Evolutionary conservation across 2,113 vertebrate genomes (phyloP).

Genomic region (Pterocles burchelli): DNA sequence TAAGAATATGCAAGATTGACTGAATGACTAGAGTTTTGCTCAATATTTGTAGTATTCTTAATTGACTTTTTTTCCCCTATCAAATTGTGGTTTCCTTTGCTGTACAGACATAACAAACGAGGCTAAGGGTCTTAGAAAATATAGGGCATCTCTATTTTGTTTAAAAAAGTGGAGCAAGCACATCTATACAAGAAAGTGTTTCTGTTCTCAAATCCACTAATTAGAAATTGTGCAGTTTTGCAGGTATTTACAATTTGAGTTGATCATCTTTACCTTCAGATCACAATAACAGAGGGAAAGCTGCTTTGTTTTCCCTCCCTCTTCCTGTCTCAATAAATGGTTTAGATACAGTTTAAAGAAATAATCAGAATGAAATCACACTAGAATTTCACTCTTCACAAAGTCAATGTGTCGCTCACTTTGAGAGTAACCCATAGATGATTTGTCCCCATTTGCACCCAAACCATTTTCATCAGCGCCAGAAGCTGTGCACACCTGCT

Average conservation of each 20-base stretch:
- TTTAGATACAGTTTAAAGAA: not conserved
- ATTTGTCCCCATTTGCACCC: not conserved
- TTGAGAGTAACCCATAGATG: not conserved
- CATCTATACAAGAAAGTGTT: not conserved
- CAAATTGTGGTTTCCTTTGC: not conserved
- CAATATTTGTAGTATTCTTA: not conserved
- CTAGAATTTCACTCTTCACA: not conserved
- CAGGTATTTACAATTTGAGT: not conserved
- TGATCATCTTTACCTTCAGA: not conserved
- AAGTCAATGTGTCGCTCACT: not conserved
- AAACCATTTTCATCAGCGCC: not conserved
- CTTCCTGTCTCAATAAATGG: not conserved
- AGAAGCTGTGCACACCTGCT: not conserved
- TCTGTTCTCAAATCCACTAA: not conserved
- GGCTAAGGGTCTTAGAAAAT: not conserved
- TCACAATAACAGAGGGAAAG: not conserved
- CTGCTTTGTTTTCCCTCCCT: not conserved
- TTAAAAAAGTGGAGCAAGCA: not conserved
- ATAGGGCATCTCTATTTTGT: not conserved
- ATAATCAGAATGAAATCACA: not conserved
- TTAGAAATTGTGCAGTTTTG: not conserved
- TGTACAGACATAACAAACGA: not conserved
- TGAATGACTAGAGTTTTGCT: constrained; percentile 24
- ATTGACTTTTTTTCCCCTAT: not conserved
- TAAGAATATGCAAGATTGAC: not conserved